These are phyloP conservation scores for Macrophya annulata DNA, from an alignment of 2,888 invertebrate species.

Conservation along the genomic window DNA sequence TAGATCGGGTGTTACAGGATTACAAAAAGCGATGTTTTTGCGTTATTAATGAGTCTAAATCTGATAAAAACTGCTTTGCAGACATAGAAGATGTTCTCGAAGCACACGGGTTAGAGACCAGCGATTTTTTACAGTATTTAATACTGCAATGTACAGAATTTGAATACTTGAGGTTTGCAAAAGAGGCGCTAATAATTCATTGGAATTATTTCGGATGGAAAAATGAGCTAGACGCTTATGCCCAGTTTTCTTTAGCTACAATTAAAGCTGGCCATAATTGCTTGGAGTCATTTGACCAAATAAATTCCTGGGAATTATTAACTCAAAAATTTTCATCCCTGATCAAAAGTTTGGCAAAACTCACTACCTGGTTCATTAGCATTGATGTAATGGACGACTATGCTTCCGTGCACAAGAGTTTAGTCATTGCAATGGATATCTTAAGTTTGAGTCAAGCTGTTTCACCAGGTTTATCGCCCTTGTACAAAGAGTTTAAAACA, in stretches of 20 bases:
- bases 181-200: slow-evolving; percentile 62
- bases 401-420: neutral
- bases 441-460: neutral
- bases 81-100: neutral
- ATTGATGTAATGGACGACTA: slow-evolving; percentile 44
- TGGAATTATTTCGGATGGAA: slow-evolving; percentile 65
- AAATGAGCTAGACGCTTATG: slow-evolving; percentile 65
- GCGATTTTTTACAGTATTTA: slow-evolving; percentile 69
- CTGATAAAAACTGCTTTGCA: neutral
- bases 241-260: slow-evolving; percentile 67
- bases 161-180: slow-evolving; percentile 66
- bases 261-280: slow-evolving; percentile 68
- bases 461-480: neutral
- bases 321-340: slow-evolving; percentile 66
- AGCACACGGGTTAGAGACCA: neutral
- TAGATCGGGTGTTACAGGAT: slow-evolving; percentile 66
- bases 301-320: slow-evolving; percentile 61
- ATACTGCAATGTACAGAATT: slow-evolving; percentile 67
- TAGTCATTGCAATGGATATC: slow-evolving; percentile 19
- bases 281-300: slow-evolving; percentile 63
- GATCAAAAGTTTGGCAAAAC: slow-evolving; percentile 64
- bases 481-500: neutral
- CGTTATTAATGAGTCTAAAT: slow-evolving; percentile 58
- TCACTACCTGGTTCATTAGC: slow-evolving; percentile 59
- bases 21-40: slow-evolving; percentile 69